Evolutionary conservation across 2,113 vertebrate species (phyloP).

Genomic region (Cygnus buccinator): DNA sequence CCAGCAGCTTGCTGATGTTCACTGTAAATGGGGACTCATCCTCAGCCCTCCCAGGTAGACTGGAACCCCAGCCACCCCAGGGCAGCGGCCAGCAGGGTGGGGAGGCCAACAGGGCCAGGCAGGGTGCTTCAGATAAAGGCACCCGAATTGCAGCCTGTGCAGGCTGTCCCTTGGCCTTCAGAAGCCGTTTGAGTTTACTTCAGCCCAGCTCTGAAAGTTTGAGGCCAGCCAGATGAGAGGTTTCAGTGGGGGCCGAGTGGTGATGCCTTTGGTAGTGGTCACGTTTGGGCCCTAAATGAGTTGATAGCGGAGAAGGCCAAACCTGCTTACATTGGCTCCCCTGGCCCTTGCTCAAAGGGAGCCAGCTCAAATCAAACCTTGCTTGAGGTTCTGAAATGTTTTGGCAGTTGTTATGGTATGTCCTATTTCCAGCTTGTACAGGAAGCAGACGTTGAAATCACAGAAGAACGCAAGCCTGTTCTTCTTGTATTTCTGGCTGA

Average conservation of each 20-base stretch:
- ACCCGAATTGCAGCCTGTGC: not conserved
- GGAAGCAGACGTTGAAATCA: conserved; percentile 54
- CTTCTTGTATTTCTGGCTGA: conserved; percentile 57
- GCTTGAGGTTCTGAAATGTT: conserved; percentile 18
- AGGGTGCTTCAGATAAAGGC: rapidly evolving
- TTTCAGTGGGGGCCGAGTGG: not conserved
- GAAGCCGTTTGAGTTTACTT: rapidly evolving
- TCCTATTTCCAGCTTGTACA: conserved; percentile 11
- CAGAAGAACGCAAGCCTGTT: conserved; percentile 59
- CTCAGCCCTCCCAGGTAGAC: not conserved
- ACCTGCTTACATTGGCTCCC: not conserved
- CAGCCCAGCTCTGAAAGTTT: not conserved
- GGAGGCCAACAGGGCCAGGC: not conserved
- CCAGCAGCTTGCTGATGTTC: not conserved
- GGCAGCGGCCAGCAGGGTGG: not conserved
- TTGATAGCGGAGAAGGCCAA: not conserved
- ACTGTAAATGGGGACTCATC: not conserved
- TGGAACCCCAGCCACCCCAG: not conserved
- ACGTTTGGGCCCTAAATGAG: rapidly evolving
- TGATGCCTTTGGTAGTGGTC: not conserved
- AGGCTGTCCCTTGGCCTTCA: rapidly evolving
- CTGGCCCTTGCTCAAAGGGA: not conserved
- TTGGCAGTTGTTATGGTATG: conserved; percentile 14
- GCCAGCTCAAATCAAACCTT: not conserved
- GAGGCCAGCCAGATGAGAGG: not conserved